Percentiles rank a stretch among this genome's conserved stretches.
phyloP scores from a whole-genome alignment of 2,888 invertebrate genomes.

The Caenorhabditis zanzibari region DNA sequence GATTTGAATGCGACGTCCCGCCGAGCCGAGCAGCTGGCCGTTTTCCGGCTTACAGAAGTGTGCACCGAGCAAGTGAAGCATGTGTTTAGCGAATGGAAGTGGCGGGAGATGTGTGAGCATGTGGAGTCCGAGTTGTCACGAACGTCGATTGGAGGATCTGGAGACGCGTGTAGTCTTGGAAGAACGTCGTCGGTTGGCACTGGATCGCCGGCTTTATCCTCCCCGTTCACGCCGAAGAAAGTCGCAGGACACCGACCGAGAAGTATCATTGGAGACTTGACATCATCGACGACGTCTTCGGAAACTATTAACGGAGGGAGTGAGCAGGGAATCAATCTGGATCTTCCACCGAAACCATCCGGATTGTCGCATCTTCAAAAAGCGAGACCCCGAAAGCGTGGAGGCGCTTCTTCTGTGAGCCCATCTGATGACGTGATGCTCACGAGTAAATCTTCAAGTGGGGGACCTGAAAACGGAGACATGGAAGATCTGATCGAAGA shows the following conservation, averaged over 20 bases:
- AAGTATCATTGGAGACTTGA: slow-evolving; percentile 70
- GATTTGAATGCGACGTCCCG: slow-evolving; percentile 52
- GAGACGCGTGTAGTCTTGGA: slow-evolving; percentile 53
- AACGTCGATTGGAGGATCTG: slow-evolving; percentile 41
- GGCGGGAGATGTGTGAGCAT: slow-evolving; percentile 70
- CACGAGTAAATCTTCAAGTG: slow-evolving; percentile 55
- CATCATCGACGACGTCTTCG: slow-evolving; percentile 51
- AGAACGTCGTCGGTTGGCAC: slow-evolving; percentile 61
- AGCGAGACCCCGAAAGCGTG: slow-evolving; percentile 66
- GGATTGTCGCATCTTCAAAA: slow-evolving; percentile 72
- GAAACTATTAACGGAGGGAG: slow-evolving; percentile 35
- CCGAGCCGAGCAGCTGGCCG: slow-evolving; percentile 66
- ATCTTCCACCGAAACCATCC: slow-evolving; percentile 72
- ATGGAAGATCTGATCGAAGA: slow-evolving; percentile 51
- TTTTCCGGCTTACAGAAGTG: slow-evolving; percentile 64
- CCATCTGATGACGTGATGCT: slow-evolving; percentile 43
- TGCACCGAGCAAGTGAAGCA: slow-evolving; percentile 64
- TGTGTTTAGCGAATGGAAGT: slow-evolving; percentile 73
- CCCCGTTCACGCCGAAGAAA: slow-evolving; percentile 65
- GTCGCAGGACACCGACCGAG: slow-evolving; percentile 58
- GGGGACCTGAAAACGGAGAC: slow-evolving; percentile 37
- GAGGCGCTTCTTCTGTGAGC: slow-evolving; percentile 10
- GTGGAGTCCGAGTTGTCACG: slow-evolving; percentile 58
- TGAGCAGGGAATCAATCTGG: slow-evolving; percentile 65
- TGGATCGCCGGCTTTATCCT: slow-evolving; percentile 64